A percentile compares a stretch with the other conserved stretches of the same genome.
phyloP scores from a whole-genome alignment of 2,888 invertebrate species.

The Campopleginae sp. region DNA sequence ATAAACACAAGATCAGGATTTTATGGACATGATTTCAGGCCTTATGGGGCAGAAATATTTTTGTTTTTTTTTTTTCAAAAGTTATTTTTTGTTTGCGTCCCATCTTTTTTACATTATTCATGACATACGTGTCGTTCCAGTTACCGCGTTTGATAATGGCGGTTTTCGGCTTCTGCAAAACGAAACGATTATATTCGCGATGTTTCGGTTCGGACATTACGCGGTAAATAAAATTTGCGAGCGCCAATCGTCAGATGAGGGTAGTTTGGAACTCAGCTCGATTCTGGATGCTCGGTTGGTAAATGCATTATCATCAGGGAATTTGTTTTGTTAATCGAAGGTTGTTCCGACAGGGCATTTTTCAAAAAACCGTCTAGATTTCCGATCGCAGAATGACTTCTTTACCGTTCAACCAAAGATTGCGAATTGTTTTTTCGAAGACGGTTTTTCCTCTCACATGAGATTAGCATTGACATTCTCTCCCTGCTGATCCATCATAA shows the following conservation, averaged over 20 bases:
- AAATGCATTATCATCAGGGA: not conserved
- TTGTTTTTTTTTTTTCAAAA: not conserved
- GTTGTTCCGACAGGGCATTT: not conserved
- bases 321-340: not conserved
- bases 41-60: not conserved
- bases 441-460: not conserved
- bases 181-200: no score
- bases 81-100: not conserved
- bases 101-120: not conserved
- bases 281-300: not conserved
- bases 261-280: not conserved
- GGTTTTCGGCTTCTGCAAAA: not conserved
- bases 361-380: not conserved
- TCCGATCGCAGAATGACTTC: not conserved
- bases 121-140: not conserved
- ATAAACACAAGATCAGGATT: not conserved
- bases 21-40: not conserved
- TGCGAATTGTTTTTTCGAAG: not conserved
- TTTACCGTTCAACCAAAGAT: not conserved
- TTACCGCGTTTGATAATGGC: not conserved
- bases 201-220: not conserved
- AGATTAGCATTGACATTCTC: not conserved
- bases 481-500: not conserved
- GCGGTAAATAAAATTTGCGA: not conserved
- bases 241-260: not conserved